Evolutionary conservation across 2,797 vertebrate species (phyloP), one percentile per base, ranked within the genome.

Genomic region (Enteromius anoplus): DNA sequence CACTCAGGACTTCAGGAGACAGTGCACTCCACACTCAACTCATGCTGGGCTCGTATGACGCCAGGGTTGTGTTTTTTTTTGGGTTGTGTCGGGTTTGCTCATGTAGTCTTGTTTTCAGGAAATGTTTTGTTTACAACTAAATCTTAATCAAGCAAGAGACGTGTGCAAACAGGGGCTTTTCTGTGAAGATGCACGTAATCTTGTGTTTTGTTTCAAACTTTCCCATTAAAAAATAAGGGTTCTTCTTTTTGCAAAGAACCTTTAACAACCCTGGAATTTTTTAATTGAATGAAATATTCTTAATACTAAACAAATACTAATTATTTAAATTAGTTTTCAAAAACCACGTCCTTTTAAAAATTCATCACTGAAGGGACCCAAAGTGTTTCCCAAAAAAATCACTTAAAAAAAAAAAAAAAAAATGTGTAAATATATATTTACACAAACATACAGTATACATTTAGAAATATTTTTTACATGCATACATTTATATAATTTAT

Each of bases 1-100:
- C 60, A 47, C 66, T 75, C 45, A 64, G 37, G 80, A 82, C 81
- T 65, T 64, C 55, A 75, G 60, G 26, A 75, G 45, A 75, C 58
- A 64, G 68, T 49, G 10, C 55, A 49, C 70, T 82, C 60, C 32
- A 40, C 58, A 75, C 47, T 55, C 11, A 55, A 55, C 58, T 76
- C 62, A 45, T 82, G 60, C 49, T 49, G 70, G n/a, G 47, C n/a
- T 66, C 12, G 3, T 66, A 76, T 69, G 69, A 58, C 37, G 14
- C 17, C 72, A 45, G 26, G 45, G 26, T 26, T 26, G 26, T 26
- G 26, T 26, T 26, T 26, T 26, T 26, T 26, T 26, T 26, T 12
- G 32, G 47, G 26, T 62, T 14, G 51, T 81, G 53, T 11, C 23
- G 34, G 19, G 40, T 72, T 47, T 80, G 51, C 53, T 29, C 32